These are phyloP conservation scores for Pogona vitticeps DNA, from an alignment of 2,113 vertebrate genomes.

Conservation along the genomic window DNA sequence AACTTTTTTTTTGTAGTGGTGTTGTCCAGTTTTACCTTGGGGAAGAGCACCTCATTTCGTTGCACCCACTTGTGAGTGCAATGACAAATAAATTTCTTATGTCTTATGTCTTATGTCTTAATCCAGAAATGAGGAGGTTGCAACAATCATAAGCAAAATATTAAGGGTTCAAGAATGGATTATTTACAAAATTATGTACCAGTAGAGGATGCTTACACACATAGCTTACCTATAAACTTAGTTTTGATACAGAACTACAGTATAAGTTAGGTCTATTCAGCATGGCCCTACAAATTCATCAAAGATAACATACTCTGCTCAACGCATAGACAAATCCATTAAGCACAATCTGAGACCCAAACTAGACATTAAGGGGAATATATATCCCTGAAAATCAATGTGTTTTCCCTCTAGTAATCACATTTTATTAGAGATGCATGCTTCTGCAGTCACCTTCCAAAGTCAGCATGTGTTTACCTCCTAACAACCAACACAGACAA, in stretches of 20 bases:
- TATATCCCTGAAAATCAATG: no score
- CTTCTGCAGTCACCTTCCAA: no score
- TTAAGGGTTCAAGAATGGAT: not conserved
- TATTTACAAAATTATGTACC: not conserved
- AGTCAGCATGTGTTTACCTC: no score
- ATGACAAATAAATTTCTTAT: no score
- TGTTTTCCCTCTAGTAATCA: no score
- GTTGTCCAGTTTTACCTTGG: no score
- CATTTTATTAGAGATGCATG: no score
- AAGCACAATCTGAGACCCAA: not conserved
- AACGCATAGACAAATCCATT: not conserved
- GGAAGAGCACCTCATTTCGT: no score
- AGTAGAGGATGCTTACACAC: not conserved
- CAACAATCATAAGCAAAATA: not conserved
- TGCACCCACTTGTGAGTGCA: no score
- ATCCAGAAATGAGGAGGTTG: not conserved
- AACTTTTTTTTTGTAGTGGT: no score
- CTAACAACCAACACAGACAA: no score
- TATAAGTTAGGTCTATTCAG: not conserved
- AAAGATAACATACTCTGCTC: not conserved
- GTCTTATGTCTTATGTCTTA: no score
- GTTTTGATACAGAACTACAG: not conserved
- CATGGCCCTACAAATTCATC: not conserved
- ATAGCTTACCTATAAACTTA: not conserved
- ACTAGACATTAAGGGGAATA: not conserved